Percentiles rank a stretch among this genome's conserved stretches.
These are phyloP conservation scores for Xestia sexstrigata DNA, from an alignment of 2,888 invertebrate genomes.

Conservation along the genomic window DNA sequence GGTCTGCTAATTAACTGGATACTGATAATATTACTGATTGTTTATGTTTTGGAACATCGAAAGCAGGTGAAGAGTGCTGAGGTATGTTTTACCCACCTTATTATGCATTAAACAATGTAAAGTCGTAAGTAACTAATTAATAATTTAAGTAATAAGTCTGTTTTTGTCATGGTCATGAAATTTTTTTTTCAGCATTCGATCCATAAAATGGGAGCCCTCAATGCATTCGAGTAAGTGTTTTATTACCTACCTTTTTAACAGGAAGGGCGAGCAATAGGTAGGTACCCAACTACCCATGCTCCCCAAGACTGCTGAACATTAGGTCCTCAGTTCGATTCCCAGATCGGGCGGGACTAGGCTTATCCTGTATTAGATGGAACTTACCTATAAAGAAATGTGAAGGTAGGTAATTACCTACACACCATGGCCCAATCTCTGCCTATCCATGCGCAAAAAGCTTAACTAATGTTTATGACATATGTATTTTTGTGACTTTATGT, in stretches of 20 bases:
- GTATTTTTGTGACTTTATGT: background rate
- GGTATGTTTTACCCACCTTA: conserved; percentile 65
- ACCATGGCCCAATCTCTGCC: background rate
- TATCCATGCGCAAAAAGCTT: background rate
- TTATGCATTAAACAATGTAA: too few relatives aligned
- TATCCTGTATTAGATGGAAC: background rate
- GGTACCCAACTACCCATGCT: background rate
- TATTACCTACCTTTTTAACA: background rate
- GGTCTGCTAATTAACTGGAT: conserved; percentile 72
- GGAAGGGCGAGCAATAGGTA: background rate
- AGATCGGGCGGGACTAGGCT: background rate
- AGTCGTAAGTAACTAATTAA: background rate
- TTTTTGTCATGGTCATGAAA: background rate
- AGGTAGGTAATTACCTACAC: too few relatives aligned
- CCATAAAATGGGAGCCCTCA: conserved; percentile 77
- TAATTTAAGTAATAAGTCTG: background rate
- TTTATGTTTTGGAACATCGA: conserved; percentile 68
- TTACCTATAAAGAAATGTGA: background rate
- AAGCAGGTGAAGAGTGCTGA: conserved; percentile 65
- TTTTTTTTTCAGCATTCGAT: conserved; percentile 78
- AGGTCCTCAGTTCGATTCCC: background rate
- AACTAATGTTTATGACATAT: background rate
- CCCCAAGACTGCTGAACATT: background rate
- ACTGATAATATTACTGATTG: conserved; percentile 71
- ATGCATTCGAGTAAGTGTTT: conserved; percentile 81